Base-by-base conservation (phyloP, 1,140 invertebrate genomes). In the Bradynema listronoti region DNA sequence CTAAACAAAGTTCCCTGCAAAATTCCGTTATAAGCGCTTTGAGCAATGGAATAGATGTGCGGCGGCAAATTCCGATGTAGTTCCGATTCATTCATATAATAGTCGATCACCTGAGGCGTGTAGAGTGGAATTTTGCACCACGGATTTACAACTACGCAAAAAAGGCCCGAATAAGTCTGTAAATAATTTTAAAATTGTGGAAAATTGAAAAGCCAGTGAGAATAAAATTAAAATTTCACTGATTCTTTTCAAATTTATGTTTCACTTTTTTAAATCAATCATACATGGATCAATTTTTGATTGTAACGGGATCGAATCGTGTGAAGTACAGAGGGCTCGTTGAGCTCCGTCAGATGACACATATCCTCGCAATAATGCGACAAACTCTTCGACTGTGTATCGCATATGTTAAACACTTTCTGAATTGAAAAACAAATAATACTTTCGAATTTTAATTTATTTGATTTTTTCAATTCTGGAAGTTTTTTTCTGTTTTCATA, bases 291-390 rank as follows among this genome's bases (percentile, higher is more conserved):
- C 75, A 97, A 86, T 80, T 92, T 87, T 84, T 86, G 84, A 83
- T 87, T 87, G 85, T 97, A 98, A 86, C 94, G 86, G 83, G 89
- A 86, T 83, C 91, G 92, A 83, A 98, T 86, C 83, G 95, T 96
- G 85, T 95, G 87, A 80, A 98, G 87, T 77, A 98, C 91, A 79
- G 91, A 92, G 82, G 94, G 91, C 82, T 98, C 93, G 84, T 97
- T 98, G 81, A 98, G 86, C 83, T 97, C 96, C 81, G 93, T 97
- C 87, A 99, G 87, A 84, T 94, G 94, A 75, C 93, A 96, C 90
- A 97, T 94, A 82, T 97, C 93, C 80, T 95, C 91, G 72, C 87
- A 86, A 86, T 91, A 93, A 82, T 94, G 90, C 83, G 90, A 96
- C 85, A 96, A 95, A 63, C 92, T 92, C 69, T 90, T 59, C 27